Conservation (phyloP, 1,140 invertebrate species). For the Contarinia nasturtii region DNA sequence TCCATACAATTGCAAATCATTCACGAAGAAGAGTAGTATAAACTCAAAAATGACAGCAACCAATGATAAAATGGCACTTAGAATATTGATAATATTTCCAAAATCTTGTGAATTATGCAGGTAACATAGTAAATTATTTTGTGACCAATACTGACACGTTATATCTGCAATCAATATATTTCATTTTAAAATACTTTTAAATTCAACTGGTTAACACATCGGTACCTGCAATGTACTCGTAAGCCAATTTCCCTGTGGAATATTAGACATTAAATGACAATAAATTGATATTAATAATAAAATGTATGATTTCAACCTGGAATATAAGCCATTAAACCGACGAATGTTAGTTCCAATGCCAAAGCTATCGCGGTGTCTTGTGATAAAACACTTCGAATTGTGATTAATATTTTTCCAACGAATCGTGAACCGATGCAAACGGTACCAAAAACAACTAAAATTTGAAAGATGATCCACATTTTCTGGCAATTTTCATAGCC, state of each 20-base stretch:
- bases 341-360: slow-evolving; percentile 30
- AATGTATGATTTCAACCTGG: slow-evolving; percentile 34
- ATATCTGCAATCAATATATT: slow-evolving; percentile 10
- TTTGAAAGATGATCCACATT: slow-evolving; percentile 33
- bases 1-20: slow-evolving; percentile 18
- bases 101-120: slow-evolving; percentile 19
- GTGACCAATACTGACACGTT: slow-evolving; percentile 22
- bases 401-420: slow-evolving; percentile 35
- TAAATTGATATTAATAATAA: slow-evolving; percentile 28
- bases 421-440: slow-evolving; percentile 25
- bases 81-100: slow-evolving; percentile 20
- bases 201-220: not conserved
- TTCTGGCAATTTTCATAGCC: slow-evolving; percentile 26
- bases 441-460: slow-evolving; percentile 20
- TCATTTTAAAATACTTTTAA: not conserved
- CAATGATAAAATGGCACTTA: slow-evolving; percentile 15
- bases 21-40: slow-evolving; percentile 15
- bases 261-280: slow-evolving; percentile 30
- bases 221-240: not conserved
- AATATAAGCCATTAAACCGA: slow-evolving; percentile 30
- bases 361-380: slow-evolving; percentile 38
- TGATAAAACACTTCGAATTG: slow-evolving; percentile 27
- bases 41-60: slow-evolving; percentile 19
- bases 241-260: slow-evolving; percentile 15
- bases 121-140: slow-evolving; percentile 14